Conservation (phyloP, 1,140 invertebrate species). For the Drosophila ficusphila region DNA sequence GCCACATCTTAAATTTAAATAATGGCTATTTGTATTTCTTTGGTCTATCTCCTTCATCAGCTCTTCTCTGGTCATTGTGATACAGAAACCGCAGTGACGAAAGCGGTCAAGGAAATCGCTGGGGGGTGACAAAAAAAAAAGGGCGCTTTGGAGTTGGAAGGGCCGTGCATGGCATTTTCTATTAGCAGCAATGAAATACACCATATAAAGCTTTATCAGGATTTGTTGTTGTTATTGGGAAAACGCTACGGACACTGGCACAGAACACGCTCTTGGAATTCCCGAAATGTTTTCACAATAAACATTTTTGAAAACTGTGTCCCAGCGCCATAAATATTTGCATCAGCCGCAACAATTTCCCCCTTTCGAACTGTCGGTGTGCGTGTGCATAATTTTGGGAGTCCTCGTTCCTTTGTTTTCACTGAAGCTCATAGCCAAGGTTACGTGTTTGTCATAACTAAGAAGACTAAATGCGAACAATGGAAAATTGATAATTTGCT, state of each 20-base stretch:
- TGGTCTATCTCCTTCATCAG: neutral
- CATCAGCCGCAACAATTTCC: constrained; percentile 22
- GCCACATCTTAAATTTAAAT: neutral
- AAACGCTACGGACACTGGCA: constrained; percentile 18
- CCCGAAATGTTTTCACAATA: constrained; percentile 41
- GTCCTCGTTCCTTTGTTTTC: constrained; percentile 20
- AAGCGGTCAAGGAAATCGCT: constrained; percentile 23
- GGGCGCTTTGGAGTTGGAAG: constrained; percentile 5
- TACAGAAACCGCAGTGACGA: constrained; percentile 74
- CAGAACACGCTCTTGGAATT: constrained; percentile 53
- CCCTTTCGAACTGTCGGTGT: neutral
- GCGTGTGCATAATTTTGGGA: constrained; percentile 40
- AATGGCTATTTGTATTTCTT: constrained; percentile 28
- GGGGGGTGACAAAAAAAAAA: neutral
- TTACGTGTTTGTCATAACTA: constrained; percentile 66
- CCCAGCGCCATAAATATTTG: constrained; percentile 43
- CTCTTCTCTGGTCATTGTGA: constrained; percentile 50
- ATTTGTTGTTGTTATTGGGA: constrained; percentile 63
- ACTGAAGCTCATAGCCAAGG: constrained; percentile 19
- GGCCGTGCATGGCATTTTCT: constrained; percentile 75
- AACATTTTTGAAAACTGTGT: constrained; percentile 38
- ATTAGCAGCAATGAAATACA: constrained; percentile 68
- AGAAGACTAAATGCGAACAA: constrained; percentile 66
- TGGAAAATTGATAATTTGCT: constrained; percentile 52
- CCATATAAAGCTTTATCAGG: too few relatives aligned